These are phyloP conservation scores for Orthonevra nobilis DNA, from an alignment of 2,888 invertebrate species.

Conservation along the genomic window DNA sequence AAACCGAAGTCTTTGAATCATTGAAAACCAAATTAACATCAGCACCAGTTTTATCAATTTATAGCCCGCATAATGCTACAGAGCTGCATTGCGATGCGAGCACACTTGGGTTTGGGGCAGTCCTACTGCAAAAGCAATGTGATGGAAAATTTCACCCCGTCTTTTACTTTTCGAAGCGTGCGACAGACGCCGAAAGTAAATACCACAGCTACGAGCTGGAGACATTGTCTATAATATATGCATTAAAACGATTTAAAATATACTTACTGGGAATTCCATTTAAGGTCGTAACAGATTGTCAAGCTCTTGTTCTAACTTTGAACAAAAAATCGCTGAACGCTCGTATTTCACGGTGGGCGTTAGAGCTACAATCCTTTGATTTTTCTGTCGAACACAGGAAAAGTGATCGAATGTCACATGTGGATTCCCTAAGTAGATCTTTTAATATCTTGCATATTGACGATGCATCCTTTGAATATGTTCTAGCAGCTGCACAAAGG, in stretches of 20 bases:
- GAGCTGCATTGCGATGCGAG: no score
- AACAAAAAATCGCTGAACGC: constrained; percentile 69
- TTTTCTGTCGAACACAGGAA: constrained; percentile 68
- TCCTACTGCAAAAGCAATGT: no score
- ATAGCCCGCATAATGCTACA: constrained; percentile 71
- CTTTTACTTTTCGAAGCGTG: constrained; percentile 73
- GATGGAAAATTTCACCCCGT: constrained; percentile 74
- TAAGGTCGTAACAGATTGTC: no score
- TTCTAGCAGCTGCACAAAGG: constrained; percentile 46
- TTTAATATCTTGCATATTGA: no score
- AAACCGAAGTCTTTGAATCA: constrained; percentile 39
- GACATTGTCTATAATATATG: no score
- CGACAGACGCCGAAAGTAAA: no score
- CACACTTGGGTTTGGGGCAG: no score
- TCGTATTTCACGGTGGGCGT: no score
- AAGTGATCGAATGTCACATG: constrained; percentile 73
- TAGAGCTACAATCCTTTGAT: constrained; percentile 63
- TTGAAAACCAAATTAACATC: constrained; percentile 50
- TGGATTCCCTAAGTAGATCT: constrained; percentile 73
- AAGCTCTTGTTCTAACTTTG: no score
- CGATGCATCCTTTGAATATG: constrained; percentile 37
- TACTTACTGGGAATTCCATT: constrained; percentile 68
- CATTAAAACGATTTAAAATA: constrained; percentile 36
- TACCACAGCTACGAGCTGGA: no score
- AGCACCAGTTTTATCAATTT: no score